Base-by-base conservation (phyloP, 2,113 vertebrate genomes). In the Pterocles orientalis region DNA sequence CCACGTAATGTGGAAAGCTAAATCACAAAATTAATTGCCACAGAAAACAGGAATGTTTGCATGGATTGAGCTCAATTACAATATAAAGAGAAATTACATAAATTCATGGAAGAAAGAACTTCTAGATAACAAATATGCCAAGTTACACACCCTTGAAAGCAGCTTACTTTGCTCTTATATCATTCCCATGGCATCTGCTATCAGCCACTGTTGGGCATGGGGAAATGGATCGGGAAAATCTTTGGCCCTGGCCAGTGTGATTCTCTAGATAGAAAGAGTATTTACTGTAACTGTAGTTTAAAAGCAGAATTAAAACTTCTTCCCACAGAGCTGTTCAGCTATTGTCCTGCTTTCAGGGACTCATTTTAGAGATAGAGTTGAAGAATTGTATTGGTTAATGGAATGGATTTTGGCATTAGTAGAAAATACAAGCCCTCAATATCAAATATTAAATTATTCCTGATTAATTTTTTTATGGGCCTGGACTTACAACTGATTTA, bases 391-490 rank as follows among this genome's bases (percentile, higher is more conserved):
- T 62, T 94, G 95, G 88, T 88, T 97, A 97, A 97, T 95, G 88
- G 96, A 95, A 93, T 97, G 95, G 93, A 96, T 97, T 97, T 95
- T 92, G 94, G 80, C 81, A 95, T 70, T 95, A 96, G 70, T 85
- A 54, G 66, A 83, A 96, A 96, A 83, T 93, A 85, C 72, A 95
- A 98, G 94, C 91, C 84, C 78, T 92, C 93, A 88, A 92, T 96
- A 97, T 97, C 41, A 97, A 96, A 96, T 96, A 91, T 96, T 84
- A 97, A 97, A 97, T 98, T 97, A 95, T 95, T 97, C 95, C 90
- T 95, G 96, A 98, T 97, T 96, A 97, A 97, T 97, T 95, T 94
- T 41, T 98, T 95, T 96, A 97, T 87, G 75, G 84, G 56, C 95
- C 97, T 19, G 90, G 87, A 81, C 94, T 94, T 92, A 95, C 85